A percentile compares a stretch with the other conserved stretches of the same genome.
Conservation (phyloP, 2,797 vertebrate species). For the Tragopan temminckii region DNA sequence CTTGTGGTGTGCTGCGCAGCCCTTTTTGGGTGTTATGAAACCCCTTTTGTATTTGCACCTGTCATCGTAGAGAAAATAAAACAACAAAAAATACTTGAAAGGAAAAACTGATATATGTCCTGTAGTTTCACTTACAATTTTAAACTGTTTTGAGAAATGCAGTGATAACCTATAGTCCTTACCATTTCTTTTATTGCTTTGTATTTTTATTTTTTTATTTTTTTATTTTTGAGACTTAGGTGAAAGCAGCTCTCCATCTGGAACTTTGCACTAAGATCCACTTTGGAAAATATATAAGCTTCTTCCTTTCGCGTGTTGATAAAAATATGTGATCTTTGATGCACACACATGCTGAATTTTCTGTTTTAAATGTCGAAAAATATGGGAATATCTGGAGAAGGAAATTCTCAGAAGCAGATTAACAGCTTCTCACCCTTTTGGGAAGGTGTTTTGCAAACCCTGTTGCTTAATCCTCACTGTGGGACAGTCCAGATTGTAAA, state of each 20-base stretch:
- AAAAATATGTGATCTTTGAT: background rate
- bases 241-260: background rate
- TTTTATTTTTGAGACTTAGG: background rate
- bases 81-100: background rate
- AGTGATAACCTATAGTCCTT: background rate
- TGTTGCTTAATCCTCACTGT: background rate
- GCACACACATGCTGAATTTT: background rate
- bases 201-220: too few relatives aligned
- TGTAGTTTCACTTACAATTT: background rate
- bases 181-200: background rate
- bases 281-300: background rate
- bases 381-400: background rate
- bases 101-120: background rate
- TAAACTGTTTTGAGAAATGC: background rate
- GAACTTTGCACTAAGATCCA: background rate
- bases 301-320: background rate
- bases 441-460: background rate
- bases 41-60: background rate
- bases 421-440: background rate
- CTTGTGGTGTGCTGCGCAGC: slow-evolving; percentile 20
- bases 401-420: background rate
- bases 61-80: background rate
- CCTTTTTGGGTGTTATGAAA: background rate
- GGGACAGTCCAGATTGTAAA: background rate
- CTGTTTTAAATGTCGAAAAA: background rate